phyloP scores from a whole-genome alignment of 1,140 invertebrate species.

The Chymomyza costata region DNA sequence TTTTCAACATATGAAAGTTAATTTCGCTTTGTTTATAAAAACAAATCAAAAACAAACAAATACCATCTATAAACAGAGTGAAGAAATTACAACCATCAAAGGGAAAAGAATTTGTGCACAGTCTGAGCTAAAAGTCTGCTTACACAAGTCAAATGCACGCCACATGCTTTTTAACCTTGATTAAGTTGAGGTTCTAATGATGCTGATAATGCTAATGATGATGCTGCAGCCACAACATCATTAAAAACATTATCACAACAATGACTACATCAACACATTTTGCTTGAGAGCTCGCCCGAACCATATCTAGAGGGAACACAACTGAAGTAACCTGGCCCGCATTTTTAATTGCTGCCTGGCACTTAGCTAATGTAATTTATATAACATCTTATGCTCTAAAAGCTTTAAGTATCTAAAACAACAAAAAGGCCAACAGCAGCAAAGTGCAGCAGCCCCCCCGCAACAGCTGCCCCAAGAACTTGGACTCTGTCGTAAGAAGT shows the following conservation, averaged over 20 bases:
- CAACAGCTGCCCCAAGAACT: slow-evolving; percentile 2
- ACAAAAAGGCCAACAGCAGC: slow-evolving; percentile 29
- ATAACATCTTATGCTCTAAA: slow-evolving; percentile 71
- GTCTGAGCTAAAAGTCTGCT: too few species aligned
- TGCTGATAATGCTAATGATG: slow-evolving; percentile 54
- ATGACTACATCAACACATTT: slow-evolving; percentile 63
- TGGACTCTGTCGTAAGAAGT: too few species aligned
- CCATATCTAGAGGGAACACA: neutral
- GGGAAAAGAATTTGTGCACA: too few species aligned
- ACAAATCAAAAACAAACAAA: too few species aligned
- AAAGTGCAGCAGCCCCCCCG: slow-evolving; percentile 40
- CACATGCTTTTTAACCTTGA: slow-evolving; percentile 66
- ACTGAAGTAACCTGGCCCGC: slow-evolving; percentile 12
- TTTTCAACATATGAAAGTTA: too few species aligned
- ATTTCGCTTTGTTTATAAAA: too few species aligned
- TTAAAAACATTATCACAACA: slow-evolving; percentile 36
- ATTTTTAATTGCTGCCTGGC: slow-evolving; percentile 71
- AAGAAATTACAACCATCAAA: too few species aligned
- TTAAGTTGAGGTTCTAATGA: slow-evolving; percentile 70
- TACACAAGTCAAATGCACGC: slow-evolving; percentile 40
- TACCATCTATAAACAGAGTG: too few species aligned
- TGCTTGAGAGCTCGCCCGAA: slow-evolving; percentile 20
- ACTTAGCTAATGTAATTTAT: slow-evolving; percentile 75
- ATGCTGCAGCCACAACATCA: slow-evolving; percentile 15
- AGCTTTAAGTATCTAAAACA: slow-evolving; percentile 66